These are phyloP conservation scores for Eulemur albifrons DNA, from an alignment of 2,797 vertebrate genomes.

Conservation along the genomic window DNA sequence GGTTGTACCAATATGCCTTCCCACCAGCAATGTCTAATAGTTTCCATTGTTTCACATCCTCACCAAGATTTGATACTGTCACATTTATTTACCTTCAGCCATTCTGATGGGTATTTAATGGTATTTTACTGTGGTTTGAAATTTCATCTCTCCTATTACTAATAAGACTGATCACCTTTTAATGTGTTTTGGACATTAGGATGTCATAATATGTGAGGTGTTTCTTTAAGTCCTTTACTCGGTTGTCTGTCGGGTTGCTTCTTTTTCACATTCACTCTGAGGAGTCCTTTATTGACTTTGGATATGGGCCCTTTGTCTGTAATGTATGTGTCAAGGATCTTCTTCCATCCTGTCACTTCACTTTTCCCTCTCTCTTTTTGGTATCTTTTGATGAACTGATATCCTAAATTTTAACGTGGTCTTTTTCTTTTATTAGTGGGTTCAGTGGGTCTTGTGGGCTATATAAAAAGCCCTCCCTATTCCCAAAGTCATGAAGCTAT, in stretches of 20 bases:
- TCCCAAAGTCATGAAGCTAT: slow-evolving; percentile 2
- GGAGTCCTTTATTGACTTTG: not conserved
- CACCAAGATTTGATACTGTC: not conserved
- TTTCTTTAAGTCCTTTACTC: not conserved
- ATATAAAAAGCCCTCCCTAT: not conserved
- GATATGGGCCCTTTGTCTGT: not conserved
- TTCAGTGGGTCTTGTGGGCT: not conserved
- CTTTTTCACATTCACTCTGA: not conserved
- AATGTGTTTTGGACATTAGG: not conserved
- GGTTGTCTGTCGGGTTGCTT: not conserved
- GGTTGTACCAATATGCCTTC: not conserved
- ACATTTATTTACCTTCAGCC: not conserved
- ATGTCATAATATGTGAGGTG: not conserved
- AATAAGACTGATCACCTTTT: not conserved
- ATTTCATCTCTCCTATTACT: not conserved
- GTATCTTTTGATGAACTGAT: not conserved
- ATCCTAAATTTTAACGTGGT: not conserved
- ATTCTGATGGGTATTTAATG: not conserved
- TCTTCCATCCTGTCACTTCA: not conserved
- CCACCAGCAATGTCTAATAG: not conserved
- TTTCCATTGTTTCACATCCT: not conserved
- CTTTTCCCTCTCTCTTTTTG: not conserved
- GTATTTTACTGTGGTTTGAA: not conserved
- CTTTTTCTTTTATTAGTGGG: not conserved
- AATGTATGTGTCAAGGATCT: not conserved